Evolutionary conservation across 2,888 invertebrate genomes (phyloP).

Genomic region (Emesis russula): DNA sequence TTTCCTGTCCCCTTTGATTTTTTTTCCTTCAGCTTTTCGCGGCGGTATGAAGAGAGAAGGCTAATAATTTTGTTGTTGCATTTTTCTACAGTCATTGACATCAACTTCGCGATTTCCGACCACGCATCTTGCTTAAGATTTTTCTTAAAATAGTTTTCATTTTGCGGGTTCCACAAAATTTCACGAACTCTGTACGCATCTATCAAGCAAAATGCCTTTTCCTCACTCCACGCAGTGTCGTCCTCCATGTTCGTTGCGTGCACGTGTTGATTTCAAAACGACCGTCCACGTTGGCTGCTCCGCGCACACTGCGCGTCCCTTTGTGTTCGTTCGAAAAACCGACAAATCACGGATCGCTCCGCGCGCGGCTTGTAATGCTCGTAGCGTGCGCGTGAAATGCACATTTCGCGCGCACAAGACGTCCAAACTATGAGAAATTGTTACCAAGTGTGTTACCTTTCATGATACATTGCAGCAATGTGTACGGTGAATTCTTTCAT

Average conservation of each 20-base stretch:
- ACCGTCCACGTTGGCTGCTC: slow-evolving; percentile 30
- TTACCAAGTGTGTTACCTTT: background rate
- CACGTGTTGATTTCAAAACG: slow-evolving; percentile 4
- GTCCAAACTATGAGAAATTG: slow-evolving; percentile 23
- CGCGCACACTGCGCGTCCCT: slow-evolving; percentile 44
- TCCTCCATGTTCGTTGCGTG: slow-evolving; percentile 37
- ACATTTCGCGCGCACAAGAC: slow-evolving; percentile 28
- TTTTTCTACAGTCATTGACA: slow-evolving; percentile 40
- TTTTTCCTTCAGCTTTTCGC: slow-evolving; percentile 24
- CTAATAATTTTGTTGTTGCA: slow-evolving; percentile 40
- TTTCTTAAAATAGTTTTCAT: slow-evolving; percentile 15
- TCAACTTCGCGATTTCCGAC: slow-evolving; percentile 32
- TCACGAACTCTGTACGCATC: slow-evolving; percentile 35
- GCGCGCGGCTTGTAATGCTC: slow-evolving; percentile 25
- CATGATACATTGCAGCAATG: slow-evolving; percentile 22
- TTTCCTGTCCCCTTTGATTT: slow-evolving; percentile 17
- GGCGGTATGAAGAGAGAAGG: slow-evolving; percentile 45
- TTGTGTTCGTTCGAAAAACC: slow-evolving; percentile 51
- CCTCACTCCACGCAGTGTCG: slow-evolving; percentile 39
- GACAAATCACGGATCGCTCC: slow-evolving; percentile 24
- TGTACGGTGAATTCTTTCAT: background rate
- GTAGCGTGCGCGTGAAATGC: slow-evolving; percentile 28
- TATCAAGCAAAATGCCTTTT: slow-evolving; percentile 37
- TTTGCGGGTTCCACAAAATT: slow-evolving; percentile 45
- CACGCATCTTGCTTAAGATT: slow-evolving; percentile 41